These are phyloP conservation scores for Carterocephalus palaemon DNA, from an alignment of 2,888 invertebrate genomes.

Conservation along the genomic window DNA sequence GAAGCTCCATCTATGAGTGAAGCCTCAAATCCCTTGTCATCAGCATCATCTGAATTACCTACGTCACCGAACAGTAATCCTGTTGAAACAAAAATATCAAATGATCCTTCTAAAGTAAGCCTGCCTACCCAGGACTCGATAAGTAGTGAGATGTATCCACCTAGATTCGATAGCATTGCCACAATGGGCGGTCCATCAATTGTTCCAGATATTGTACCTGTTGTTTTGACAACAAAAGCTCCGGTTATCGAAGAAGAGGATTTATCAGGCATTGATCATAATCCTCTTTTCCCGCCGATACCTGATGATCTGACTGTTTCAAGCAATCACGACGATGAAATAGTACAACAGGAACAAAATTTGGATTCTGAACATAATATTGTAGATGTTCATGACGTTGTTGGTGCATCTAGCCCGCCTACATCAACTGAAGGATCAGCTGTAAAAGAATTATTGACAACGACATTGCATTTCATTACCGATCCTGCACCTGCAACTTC, in stretches of 20 bases:
- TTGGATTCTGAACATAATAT: conserved; percentile 52
- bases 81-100: conserved; percentile 36
- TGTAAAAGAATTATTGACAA: conserved; percentile 38
- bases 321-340: conserved; percentile 65
- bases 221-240: conserved; percentile 51
- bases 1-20: conserved; percentile 51
- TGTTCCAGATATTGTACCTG: conserved; percentile 36
- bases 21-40: conserved; percentile 42
- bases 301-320: conserved; percentile 67
- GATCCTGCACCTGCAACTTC: conserved; percentile 38
- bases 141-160: conserved; percentile 54
- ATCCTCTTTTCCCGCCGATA: conserved; percentile 70
- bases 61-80: conserved; percentile 35
- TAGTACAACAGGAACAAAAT: conserved; percentile 50
- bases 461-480: conserved; percentile 40
- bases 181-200: conserved; percentile 47
- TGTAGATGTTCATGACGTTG: conserved; percentile 42
- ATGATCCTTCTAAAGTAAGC: conserved; percentile 63
- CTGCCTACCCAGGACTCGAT: conserved; percentile 61
- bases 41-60: conserved; percentile 37
- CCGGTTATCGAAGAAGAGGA: conserved; percentile 66
- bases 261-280: conserved; percentile 54
- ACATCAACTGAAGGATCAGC: conserved; percentile 39
- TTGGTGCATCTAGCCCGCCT: conserved; percentile 38
- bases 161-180: conserved; percentile 46